Evolutionary conservation across 2,797 vertebrate species (phyloP).

Genomic region (Sus cebifrons): DNA sequence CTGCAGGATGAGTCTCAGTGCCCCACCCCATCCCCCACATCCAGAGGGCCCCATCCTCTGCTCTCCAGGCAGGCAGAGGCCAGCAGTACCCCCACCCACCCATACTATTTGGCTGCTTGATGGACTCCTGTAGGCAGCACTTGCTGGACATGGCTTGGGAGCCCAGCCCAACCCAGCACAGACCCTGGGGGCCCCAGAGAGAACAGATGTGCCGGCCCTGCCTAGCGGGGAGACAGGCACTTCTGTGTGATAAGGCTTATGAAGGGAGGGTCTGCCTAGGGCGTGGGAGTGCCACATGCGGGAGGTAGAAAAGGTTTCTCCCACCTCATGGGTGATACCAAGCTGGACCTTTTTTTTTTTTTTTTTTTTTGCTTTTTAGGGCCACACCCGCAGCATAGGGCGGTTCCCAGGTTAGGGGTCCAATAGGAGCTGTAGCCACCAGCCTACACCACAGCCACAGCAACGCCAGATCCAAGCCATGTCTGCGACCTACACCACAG

Average conservation of each 20-base stretch:
- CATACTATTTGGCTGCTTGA: not conserved
- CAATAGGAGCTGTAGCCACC: too few relatives aligned
- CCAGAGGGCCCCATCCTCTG: not conserved
- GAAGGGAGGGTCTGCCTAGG: not conserved
- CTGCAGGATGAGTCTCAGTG: not conserved
- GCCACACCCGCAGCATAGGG: too few relatives aligned
- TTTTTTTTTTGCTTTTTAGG: too few relatives aligned
- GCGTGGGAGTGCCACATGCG: not conserved
- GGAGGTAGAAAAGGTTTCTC: not conserved
- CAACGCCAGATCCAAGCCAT: too few relatives aligned
- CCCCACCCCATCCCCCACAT: not conserved
- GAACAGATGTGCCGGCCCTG: not conserved
- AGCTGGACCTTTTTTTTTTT: not conserved
- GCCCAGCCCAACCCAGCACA: not conserved
- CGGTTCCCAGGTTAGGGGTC: too few relatives aligned
- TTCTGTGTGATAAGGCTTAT: not conserved
- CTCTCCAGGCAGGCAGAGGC: not conserved
- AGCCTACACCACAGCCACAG: too few relatives aligned
- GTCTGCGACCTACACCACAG: too few relatives aligned
- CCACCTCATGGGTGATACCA: not conserved
- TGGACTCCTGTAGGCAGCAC: not conserved
- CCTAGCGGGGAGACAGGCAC: not conserved
- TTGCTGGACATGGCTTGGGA: not conserved
- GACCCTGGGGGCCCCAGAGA: not conserved
- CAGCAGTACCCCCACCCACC: not conserved